These are phyloP conservation scores for Montipora efflorescens DNA, from an alignment of 64 coral and sea anemone genomes.

Conservation along the genomic window DNA sequence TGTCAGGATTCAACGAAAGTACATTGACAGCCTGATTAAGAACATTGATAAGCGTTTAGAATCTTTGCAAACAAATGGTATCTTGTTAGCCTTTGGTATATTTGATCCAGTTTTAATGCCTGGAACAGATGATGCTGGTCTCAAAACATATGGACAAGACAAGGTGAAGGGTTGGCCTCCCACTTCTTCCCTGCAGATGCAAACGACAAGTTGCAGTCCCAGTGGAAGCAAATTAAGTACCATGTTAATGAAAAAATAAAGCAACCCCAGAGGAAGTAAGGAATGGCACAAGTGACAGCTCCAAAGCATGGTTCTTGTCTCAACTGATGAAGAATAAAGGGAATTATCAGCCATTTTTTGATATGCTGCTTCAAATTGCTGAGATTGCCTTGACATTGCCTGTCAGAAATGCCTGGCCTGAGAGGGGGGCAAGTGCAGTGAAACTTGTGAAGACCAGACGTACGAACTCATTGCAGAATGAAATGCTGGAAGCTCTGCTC, in stretches of 20 bases:
- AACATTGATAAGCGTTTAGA: no score
- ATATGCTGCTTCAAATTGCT: slow-evolving; percentile 37
- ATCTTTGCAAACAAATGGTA: no score
- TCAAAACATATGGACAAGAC: no score
- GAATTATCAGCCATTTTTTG: slow-evolving; percentile 49
- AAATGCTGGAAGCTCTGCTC: no score
- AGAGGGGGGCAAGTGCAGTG: slow-evolving; percentile 22
- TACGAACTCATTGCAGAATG: no score
- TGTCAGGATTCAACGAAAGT: no score
- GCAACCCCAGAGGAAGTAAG: slow-evolving; percentile 34
- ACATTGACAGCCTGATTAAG: no score
- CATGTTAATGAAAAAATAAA: not conserved
- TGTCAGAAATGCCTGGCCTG: slow-evolving; percentile 22
- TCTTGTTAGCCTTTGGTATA: no score
- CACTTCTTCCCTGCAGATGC: not conserved
- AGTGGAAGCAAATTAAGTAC: slow-evolving; percentile 36
- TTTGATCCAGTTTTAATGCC: no score
- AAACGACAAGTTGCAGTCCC: slow-evolving; percentile 24
- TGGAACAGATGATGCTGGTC: no score
- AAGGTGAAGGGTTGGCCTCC: no score
- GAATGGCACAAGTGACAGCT: slow-evolving; percentile 45
- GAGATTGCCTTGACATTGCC: slow-evolving; percentile 24
- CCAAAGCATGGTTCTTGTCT: slow-evolving; percentile 51
- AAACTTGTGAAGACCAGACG: not conserved
- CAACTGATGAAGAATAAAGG: slow-evolving; percentile 35